phyloP scores from a whole-genome alignment of 37 sponge, comb jelly and placozoan species.

The Cladorhizidae sp. region DNA sequence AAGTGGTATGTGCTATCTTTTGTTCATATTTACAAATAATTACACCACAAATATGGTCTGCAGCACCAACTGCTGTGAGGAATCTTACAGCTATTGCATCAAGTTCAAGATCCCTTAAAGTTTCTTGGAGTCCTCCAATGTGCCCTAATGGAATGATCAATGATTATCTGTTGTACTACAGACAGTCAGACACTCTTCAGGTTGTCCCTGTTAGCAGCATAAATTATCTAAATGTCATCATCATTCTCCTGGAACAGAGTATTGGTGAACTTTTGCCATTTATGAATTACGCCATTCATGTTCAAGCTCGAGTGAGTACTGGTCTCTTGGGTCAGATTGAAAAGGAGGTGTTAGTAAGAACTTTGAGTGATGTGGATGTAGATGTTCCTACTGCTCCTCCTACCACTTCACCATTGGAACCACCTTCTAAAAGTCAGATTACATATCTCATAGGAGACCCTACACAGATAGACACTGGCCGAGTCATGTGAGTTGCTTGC shows the following conservation, averaged over 20 bases:
- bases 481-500: conserved; percentile 22
- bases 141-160: conserved; percentile 41
- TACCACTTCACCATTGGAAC: not conserved
- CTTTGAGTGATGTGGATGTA: conserved; percentile 1
- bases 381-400: not conserved
- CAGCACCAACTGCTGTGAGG: conserved; percentile 25
- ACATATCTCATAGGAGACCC: conserved; percentile 5
- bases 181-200: conserved; percentile 3
- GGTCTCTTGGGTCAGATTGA: not conserved
- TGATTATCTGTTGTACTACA: conserved; percentile 18
- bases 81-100: conserved; percentile 8
- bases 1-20: conserved; percentile 11
- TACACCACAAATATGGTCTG: not conserved
- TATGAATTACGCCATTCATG: conserved; percentile 25
- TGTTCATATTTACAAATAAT: not conserved
- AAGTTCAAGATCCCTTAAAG: not conserved
- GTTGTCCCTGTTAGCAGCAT: not conserved
- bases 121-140: conserved; percentile 30
- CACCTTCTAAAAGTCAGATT: not conserved
- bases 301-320: conserved; percentile 13
- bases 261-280: conserved; percentile 13
- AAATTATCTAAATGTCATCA: too few species aligned
- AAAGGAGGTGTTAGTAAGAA: conserved; percentile 5
- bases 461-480: conserved; percentile 23
- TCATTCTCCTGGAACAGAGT: not conserved